Evolutionary conservation across 92 coral and sea anemone genomes (phyloP).

Genomic region (Siderastrea siderea): DNA sequence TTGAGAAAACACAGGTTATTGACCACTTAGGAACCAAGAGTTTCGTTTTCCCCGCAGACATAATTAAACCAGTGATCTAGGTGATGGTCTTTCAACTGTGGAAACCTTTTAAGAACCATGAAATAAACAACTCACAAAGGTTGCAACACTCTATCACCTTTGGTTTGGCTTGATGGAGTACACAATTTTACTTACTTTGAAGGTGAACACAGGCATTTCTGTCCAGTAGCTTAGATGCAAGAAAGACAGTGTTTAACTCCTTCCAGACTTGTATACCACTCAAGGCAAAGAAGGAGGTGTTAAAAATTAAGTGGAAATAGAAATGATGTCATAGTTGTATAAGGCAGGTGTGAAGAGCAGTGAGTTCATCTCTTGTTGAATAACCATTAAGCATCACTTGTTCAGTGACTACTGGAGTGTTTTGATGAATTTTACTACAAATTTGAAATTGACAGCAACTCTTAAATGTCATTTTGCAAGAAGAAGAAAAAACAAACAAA

Average conservation of each 20-base stretch:
- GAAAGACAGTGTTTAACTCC: constrained; percentile 19
- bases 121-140: constrained; percentile 26
- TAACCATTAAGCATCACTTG: constrained; percentile 28
- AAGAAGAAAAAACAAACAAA: too few species aligned
- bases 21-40: not conserved
- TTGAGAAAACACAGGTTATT: not conserved
- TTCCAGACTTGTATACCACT: constrained; percentile 17
- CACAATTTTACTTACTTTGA: constrained; percentile 73
- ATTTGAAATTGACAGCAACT: not conserved
- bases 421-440: not conserved
- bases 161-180: not conserved
- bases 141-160: constrained; percentile 22
- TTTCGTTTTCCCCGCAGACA: not conserved
- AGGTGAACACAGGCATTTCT: constrained; percentile 80
- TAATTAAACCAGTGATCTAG: constrained; percentile 4
- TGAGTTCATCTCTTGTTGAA: constrained; percentile 45
- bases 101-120: constrained; percentile 41
- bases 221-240: constrained; percentile 1
- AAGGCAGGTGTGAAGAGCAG: constrained; percentile 52
- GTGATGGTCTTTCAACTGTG: constrained; percentile 28
- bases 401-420: constrained; percentile 6
- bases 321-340: constrained; percentile 44
- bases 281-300: constrained; percentile 19
- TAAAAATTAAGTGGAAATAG: constrained; percentile 53
- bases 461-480: too few species aligned